phyloP scores from a whole-genome alignment of 2,113 vertebrate species.

The Actinemys pallida region DNA sequence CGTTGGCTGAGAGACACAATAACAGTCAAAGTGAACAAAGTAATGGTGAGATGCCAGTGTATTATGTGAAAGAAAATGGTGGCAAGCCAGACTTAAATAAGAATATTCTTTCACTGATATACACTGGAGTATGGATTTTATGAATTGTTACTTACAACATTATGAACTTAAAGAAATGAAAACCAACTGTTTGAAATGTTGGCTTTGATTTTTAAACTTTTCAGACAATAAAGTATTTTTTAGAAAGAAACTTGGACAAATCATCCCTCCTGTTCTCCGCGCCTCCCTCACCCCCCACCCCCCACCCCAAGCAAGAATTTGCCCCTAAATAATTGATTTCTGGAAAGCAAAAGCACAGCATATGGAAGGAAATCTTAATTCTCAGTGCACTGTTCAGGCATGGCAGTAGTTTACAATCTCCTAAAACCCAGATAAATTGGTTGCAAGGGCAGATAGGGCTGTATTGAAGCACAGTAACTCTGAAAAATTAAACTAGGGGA shows the following conservation, averaged over 20 bases:
- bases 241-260: background rate
- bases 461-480: background rate
- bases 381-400: conserved; percentile 11
- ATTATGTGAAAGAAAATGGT: background rate
- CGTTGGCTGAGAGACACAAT: background rate
- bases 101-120: rapidly evolving
- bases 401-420: background rate
- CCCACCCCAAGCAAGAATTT: background rate
- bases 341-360: background rate
- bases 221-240: background rate
- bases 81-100: background rate
- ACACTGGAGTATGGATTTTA: background rate
- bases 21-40: background rate
- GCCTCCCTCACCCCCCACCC: rapidly evolving
- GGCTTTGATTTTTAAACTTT: background rate
- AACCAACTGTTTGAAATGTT: background rate
- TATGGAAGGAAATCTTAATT: background rate
- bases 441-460: background rate
- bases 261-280: too few relatives aligned
- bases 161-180: background rate
- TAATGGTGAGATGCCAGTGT: background rate
- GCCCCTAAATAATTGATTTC: background rate
- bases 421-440: conserved; percentile 16
- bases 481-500: conserved; percentile 32
- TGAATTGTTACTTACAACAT: background rate